Percentiles rank a stretch among this genome's conserved stretches.
Conservation (phyloP, 2,797 vertebrate genomes). For the Uromys caudimaculatus region DNA sequence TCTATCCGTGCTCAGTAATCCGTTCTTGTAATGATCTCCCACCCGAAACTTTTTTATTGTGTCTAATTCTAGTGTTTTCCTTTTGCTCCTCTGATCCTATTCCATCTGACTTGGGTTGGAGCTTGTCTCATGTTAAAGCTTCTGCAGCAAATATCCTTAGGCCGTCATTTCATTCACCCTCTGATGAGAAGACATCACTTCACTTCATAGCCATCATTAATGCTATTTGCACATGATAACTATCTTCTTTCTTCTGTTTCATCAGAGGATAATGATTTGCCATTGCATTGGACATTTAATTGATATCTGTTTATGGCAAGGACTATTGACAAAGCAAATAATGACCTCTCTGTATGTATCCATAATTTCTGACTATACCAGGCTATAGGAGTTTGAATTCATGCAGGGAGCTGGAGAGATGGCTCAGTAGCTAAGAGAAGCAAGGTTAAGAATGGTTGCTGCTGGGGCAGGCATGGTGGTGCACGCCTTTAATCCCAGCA, state of each 20-base stretch:
- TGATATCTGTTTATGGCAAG: background rate
- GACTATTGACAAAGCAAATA: conserved; percentile 49
- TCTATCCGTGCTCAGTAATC: background rate
- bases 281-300: background rate
- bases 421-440: background rate
- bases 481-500: background rate
- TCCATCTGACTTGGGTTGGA: background rate
- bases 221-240: conserved; percentile 36
- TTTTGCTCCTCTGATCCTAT: conserved; percentile 32
- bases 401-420: background rate
- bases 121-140: background rate
- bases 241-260: conserved; percentile 8
- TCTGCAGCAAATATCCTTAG: background rate
- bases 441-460: background rate
- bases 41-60: conserved; percentile 14
- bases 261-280: conserved; percentile 1
- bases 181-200: background rate
- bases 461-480: background rate
- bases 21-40: conserved; percentile 18
- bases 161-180: background rate
- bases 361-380: background rate
- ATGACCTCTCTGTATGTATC: background rate
- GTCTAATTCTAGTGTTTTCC: conserved; percentile 27
- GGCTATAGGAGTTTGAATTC: background rate
- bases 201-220: conserved; percentile 4